phyloP scores from a whole-genome alignment of 2,797 vertebrate genomes.

The Liparis tanakae region DNA sequence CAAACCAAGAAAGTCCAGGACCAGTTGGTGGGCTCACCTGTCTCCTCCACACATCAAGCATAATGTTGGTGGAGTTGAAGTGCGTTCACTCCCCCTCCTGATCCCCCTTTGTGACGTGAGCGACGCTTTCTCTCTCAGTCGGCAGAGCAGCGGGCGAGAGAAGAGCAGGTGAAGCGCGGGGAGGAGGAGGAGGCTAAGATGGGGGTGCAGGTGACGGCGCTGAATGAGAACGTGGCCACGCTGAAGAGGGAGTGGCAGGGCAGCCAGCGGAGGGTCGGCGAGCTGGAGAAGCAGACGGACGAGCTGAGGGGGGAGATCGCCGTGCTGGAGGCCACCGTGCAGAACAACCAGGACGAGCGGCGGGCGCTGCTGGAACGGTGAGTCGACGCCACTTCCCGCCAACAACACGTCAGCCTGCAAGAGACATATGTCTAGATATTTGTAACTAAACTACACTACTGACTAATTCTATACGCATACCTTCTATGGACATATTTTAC shows the following conservation, averaged over 20 bases:
- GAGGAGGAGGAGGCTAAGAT: constrained; percentile 91
- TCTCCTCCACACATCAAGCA: too few relatives aligned
- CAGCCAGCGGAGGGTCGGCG: constrained; percentile 90
- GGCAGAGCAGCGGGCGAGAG: constrained; percentile 88
- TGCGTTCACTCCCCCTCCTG: background rate
- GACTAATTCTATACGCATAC: background rate
- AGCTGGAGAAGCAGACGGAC: constrained; percentile 97
- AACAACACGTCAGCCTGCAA: background rate
- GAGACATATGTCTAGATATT: background rate
- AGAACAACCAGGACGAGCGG: constrained; percentile 98
- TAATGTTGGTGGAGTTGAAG: background rate
- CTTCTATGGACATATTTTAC: background rate
- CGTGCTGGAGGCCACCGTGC: constrained; percentile 95
- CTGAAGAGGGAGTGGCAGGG: constrained; percentile 97
- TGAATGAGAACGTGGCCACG: constrained; percentile 96
- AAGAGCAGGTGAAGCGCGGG: constrained; percentile 84
- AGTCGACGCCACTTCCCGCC: background rate
- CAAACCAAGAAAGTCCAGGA: constrained; percentile 85
- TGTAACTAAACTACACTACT: too few relatives aligned
- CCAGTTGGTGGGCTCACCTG: constrained; percentile 84
- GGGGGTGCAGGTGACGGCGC: constrained; percentile 89
- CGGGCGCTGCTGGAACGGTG: constrained; percentile 94
- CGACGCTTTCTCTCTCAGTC: constrained; percentile 67
- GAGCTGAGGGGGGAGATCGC: constrained; percentile 97
- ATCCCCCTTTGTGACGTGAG: background rate